phyloP scores from a whole-genome alignment of 2,888 invertebrate genomes.

The Clitarchus hookeri region DNA sequence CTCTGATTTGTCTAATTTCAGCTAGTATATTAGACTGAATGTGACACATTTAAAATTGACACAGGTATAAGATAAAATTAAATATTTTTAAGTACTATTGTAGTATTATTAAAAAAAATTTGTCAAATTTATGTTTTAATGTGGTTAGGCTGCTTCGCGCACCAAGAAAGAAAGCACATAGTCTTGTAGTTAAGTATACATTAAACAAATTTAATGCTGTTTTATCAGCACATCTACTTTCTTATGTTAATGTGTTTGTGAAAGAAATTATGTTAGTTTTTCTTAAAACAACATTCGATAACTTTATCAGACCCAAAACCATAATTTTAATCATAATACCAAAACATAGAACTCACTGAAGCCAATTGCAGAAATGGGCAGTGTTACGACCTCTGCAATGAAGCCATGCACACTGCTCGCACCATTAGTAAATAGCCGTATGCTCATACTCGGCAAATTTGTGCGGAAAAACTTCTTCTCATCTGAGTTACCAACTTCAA shows the following conservation, averaged over 20 bases:
- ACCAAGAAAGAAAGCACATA: too few species aligned
- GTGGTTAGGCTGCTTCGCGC: too few species aligned
- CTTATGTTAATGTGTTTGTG: neutral
- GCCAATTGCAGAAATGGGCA: slow-evolving; percentile 90
- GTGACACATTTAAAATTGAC: neutral
- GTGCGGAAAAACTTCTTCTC: slow-evolving; percentile 79
- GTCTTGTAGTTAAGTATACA: too few species aligned
- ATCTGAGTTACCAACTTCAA: slow-evolving; percentile 71
- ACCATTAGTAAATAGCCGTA: slow-evolving; percentile 92
- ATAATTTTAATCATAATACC: neutral
- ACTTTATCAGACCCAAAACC: neutral
- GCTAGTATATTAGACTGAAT: neutral
- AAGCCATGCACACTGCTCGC: slow-evolving; percentile 95
- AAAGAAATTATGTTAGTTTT: neutral
- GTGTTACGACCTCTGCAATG: slow-evolving; percentile 93
- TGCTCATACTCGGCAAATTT: slow-evolving; percentile 77
- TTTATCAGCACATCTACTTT: too few species aligned
- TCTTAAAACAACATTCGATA: neutral
- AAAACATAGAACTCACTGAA: slow-evolving; percentile 70
- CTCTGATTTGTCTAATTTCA: too few species aligned
- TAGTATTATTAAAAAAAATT: too few species aligned
- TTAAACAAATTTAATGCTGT: too few species aligned
- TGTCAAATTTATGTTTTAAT: too few species aligned
- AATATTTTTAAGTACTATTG: too few species aligned
- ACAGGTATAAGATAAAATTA: too few species aligned